Base-by-base conservation (phyloP, 2,113 vertebrate genomes). In the Sceloporus tristichus region DNA sequence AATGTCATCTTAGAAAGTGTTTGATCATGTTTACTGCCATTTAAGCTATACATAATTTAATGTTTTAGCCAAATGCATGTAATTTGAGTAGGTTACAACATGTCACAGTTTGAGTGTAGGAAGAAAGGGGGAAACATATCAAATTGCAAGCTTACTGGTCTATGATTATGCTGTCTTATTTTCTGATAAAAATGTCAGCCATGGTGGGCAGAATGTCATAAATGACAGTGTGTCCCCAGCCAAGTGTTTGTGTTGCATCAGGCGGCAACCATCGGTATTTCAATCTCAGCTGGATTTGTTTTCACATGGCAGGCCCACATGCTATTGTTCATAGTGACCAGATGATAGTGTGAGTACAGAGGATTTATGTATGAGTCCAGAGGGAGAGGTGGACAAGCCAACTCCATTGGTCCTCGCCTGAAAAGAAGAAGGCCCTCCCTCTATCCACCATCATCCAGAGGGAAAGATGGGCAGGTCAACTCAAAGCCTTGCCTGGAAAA, bases 21-120 rank as follows among this genome's bases (percentile, higher is more conserved):
- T 87, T 87, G 85, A 87, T 80, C 85, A 65, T 74, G 86, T 87
- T 82, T 87, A 75, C 86, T 87, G 86, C 79, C 79, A 82, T 73
- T 87, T 62, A 81, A 81, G 86, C 86, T 87, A 82, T 74, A 75
- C 70, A 75, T 81, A 87, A 74, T 87, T 87, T 87, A 82, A 82
- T 56, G 70, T 87, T 82, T 82, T 82, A 87, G 54, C 65, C 75
- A 86, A 83, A 53, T 86, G 62, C 34, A 87, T 87, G 70, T 48
- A 53, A 75, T 87, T 82, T 82, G 38, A 82, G 79, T 38, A 87
- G 86, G 78, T 87, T 87, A 87, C 81, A 81, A 53, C 11, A 62
- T 87, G 79, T 71, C 77, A 80, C 70, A 14, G 34, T 80, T 71
- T 87, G 81, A 87, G 71, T 27, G 34, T 59, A 38, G 77, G 68